Evolutionary conservation across 2,888 invertebrate genomes (phyloP), one percentile per base, ranked within the genome.

Genomic region (Harpalus rufipes): DNA sequence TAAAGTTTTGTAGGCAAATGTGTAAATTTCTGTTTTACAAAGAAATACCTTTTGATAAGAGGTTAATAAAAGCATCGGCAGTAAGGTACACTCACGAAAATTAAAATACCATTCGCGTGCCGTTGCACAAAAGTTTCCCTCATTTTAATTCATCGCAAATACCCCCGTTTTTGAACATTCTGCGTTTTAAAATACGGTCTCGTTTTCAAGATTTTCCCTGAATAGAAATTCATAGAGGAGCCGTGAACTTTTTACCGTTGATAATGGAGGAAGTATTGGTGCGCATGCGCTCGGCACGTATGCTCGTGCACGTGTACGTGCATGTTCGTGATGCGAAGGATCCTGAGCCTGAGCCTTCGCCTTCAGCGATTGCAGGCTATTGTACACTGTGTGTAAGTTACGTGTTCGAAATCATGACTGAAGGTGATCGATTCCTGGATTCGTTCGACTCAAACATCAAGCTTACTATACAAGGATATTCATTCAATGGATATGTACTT

Each of bases 181-280:
- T 44, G 68, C 32, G 56, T 56, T 81, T 81, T 68, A 63, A 81
- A 81, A 68, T 81, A 68, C 56, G 63, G 68, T 81, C 81, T 81
- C 65, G 81, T 68, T 68, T 68, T 81, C 68, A 25, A 81, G 39
- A 65, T 81, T 81, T 65, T 44, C 81, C 51, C 51, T 81, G 81
- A 81, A 81, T 81, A 81, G 81, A 81, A 81, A 81, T 81, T 81
- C 81, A 81, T 81, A 68, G 51, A 81, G 68, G 68, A 74, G 41
- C 72, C 79, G 39, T 79, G 79, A 79, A 80, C 80, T 80, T 80
- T 80, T 80, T 44, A 68, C 72, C 72, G 72, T 51, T 44, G 41
- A 74, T 74, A 74, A 74, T 74, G 72, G 72, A 41, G 10, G 72
- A 74, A 74, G 41, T 74, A 74, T 74, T 68, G 8, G 12, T 18